These are phyloP conservation scores for Isaurus tuberculatus DNA, from an alignment of 92 coral and sea anemone genomes.

Conservation along the genomic window DNA sequence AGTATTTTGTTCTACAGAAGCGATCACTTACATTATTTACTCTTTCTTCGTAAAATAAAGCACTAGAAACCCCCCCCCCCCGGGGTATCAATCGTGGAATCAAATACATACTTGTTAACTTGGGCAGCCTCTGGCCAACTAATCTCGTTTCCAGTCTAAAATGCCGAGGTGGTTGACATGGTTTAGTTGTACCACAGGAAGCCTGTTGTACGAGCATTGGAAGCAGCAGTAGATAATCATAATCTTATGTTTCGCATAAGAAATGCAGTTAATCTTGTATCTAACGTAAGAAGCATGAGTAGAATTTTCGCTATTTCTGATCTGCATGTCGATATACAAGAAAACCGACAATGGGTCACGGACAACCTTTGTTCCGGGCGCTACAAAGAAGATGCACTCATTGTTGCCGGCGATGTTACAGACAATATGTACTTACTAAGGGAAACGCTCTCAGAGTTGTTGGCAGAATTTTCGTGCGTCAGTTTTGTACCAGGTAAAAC, in stretches of 20 bases:
- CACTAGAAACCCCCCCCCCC: no score
- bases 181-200: no score
- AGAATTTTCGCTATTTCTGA: slow-evolving; percentile 82
- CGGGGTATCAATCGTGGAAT: no score
- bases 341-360: slow-evolving; percentile 67
- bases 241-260: not conserved
- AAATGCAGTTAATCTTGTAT: not conserved
- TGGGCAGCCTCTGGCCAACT: no score
- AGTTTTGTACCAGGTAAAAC: slow-evolving; percentile 81
- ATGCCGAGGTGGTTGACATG: no score
- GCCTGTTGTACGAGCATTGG: no score
- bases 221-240: not conserved
- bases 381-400: slow-evolving; percentile 67
- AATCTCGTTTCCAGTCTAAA: no score
- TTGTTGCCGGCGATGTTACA: slow-evolving; percentile 83
- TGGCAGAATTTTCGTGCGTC: slow-evolving; percentile 59
- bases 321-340: slow-evolving; percentile 76
- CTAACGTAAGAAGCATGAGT: slow-evolving; percentile 54
- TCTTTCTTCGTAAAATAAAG: no score
- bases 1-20: no score
- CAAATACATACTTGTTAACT: no score
- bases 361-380: slow-evolving; percentile 45
- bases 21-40: no score
- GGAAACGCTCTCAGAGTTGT: slow-evolving; percentile 51
- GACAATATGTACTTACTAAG: slow-evolving; percentile 65